Percentiles rank a stretch among this genome's conserved stretches.
Conservation (phyloP, 2,797 vertebrate genomes). For the Alauda arvensis region DNA sequence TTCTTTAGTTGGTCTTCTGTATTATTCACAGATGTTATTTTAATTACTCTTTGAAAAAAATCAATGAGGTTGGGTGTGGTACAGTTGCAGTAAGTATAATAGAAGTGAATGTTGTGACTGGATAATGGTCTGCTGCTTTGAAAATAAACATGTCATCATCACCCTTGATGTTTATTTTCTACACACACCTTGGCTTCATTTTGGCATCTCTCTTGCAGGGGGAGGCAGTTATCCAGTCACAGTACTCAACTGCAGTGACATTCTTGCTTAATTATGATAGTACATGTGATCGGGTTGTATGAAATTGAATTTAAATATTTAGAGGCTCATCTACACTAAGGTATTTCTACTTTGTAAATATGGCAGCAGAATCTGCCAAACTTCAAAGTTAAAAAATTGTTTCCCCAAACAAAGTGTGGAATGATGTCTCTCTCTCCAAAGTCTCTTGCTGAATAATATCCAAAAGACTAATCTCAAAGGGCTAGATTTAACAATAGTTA, state of each 20-base stretch:
- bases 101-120: constrained; percentile 60
- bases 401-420: constrained; percentile 46
- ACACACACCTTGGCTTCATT: constrained; percentile 66
- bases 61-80: constrained; percentile 46
- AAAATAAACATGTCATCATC: constrained; percentile 67
- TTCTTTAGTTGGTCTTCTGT: constrained; percentile 51
- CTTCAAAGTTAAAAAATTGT: constrained; percentile 59
- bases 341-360: constrained; percentile 64
- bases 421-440: constrained; percentile 39
- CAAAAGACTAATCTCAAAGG: not conserved
- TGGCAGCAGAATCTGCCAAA: constrained; percentile 51
- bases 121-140: constrained; percentile 68
- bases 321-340: constrained; percentile 58
- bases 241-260: constrained; percentile 60
- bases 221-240: constrained; percentile 64
- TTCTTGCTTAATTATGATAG: constrained; percentile 70
- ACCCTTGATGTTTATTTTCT: constrained; percentile 72
- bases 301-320: constrained; percentile 74
- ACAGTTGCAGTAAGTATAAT: constrained; percentile 60
- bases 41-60: constrained; percentile 66
- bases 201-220: constrained; percentile 64
- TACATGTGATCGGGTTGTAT: constrained; percentile 68
- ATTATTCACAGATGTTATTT: constrained; percentile 66
- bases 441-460: constrained; percentile 27
- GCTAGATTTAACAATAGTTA: constrained; percentile 31